Conservation (phyloP, 1,140 invertebrate species). For the Cydia fagiglandana region DNA sequence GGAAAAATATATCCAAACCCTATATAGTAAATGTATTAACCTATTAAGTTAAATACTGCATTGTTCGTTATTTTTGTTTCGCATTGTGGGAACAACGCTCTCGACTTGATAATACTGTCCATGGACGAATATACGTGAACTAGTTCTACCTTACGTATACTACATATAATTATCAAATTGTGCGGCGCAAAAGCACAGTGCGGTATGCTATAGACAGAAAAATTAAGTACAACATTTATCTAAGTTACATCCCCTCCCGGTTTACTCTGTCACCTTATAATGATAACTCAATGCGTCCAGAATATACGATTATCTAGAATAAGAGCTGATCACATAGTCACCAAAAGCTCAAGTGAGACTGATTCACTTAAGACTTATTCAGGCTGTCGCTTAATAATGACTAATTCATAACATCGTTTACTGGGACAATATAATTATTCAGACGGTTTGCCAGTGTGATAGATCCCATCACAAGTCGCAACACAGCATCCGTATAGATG, state of each 20-base stretch:
- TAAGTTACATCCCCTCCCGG: constrained; percentile 17
- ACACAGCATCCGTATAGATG: not conserved
- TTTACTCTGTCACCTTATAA: not conserved
- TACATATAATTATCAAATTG: constrained; percentile 42
- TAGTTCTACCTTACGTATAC: constrained; percentile 49
- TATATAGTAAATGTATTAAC: constrained; percentile 57
- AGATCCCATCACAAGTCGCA: not conserved
- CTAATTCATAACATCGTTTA: not conserved
- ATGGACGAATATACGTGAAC: constrained; percentile 47
- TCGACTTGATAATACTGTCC: constrained; percentile 51
- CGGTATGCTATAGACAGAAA: constrained; percentile 38
- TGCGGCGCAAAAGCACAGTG: constrained; percentile 58
- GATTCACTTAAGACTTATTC: not conserved
- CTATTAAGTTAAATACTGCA: constrained; percentile 65
- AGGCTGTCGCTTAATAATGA: not conserved
- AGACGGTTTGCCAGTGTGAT: not conserved
- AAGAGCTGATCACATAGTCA: not conserved
- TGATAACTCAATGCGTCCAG: not conserved
- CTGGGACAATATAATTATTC: not conserved
- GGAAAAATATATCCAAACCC: constrained; percentile 67
- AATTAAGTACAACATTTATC: constrained; percentile 51
- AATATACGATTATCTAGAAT: not conserved
- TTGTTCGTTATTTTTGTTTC: constrained; percentile 52
- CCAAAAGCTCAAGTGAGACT: not conserved
- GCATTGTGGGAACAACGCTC: constrained; percentile 45